Evolutionary conservation across 2,113 vertebrate species (phyloP), one percentile per base, ranked within the genome.

Genomic region (Rhinogobius similis): DNA sequence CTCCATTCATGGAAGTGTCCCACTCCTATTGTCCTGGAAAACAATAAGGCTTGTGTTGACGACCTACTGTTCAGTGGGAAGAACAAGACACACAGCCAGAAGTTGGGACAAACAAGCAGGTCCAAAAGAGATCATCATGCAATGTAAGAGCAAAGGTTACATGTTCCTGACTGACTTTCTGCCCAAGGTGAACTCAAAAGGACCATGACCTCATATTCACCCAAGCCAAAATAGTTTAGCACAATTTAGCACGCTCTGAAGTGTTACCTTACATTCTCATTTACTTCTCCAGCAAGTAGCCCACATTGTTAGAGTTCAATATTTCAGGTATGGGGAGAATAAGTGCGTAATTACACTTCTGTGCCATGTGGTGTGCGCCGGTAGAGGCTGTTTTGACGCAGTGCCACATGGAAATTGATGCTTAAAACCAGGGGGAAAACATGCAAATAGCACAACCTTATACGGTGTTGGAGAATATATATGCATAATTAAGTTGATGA

Each of bases 41-140:
- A 91, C 89, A 92, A 91, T 85, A 73, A 70, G n/a, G 70, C 74
- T 5, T 73, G 75, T 90, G 88, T 92, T 80, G 70, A 83, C 68
- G 32, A 38, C 69, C 55, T 52, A 75, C 65, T 68, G 76, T 79
- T 68, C 75, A 62, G 61, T 23, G 68, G 43, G 46, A 73, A 74
- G 71, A 29, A 6, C 61, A 23, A 26, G 70, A 61, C 7, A 73
- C 75, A 70, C 80, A 81, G 58, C 39, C 50, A 75, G 62, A 68
- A 68, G 12, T 26, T 24, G 52, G 23, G 52, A 26, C 52, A 52
- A 52, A 55, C 52, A 52, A 50, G 46, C 10, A 10, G 39, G 39
- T 41, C 7, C 44, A 20, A 18, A 46, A 20, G 11, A 43, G 6
- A 20, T 3, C 32, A 36, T 36, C 8, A 8, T 36, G 8, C 8